Conservation (phyloP, 2,113 vertebrate species). For the Aspiorhynchus laticeps region DNA sequence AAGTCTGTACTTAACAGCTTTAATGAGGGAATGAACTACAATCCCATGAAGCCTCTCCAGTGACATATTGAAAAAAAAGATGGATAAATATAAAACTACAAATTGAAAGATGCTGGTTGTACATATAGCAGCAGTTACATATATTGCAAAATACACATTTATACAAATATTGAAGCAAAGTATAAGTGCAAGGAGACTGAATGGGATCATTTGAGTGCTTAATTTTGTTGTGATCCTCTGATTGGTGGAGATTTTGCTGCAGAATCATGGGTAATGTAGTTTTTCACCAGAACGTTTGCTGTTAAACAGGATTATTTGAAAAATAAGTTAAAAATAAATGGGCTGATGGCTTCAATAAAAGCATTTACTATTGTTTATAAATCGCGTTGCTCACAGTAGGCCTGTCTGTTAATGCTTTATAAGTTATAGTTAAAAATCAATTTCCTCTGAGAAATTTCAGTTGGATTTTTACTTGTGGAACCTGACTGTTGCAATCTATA, state of each 20-base stretch:
- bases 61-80: background rate
- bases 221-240: background rate
- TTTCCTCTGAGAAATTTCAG: too few relatives aligned
- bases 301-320: background rate
- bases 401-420: background rate
- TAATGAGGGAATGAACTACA: background rate
- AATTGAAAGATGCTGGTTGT: background rate
- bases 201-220: too few relatives aligned
- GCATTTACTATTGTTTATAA: background rate
- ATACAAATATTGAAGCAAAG: background rate
- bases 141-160: background rate
- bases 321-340: background rate
- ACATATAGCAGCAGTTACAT: background rate
- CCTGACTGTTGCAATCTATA: too few relatives aligned
- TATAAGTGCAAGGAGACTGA: background rate
- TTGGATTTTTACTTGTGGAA: too few relatives aligned
- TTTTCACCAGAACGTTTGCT: background rate
- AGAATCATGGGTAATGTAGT: background rate
- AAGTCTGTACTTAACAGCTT: background rate
- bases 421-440: background rate
- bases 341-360: background rate
- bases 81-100: background rate
- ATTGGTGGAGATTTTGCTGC: background rate
- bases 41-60: background rate
- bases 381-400: background rate